phyloP scores from a whole-genome alignment of 2,888 invertebrate species.

The Panzeria rudis region DNA sequence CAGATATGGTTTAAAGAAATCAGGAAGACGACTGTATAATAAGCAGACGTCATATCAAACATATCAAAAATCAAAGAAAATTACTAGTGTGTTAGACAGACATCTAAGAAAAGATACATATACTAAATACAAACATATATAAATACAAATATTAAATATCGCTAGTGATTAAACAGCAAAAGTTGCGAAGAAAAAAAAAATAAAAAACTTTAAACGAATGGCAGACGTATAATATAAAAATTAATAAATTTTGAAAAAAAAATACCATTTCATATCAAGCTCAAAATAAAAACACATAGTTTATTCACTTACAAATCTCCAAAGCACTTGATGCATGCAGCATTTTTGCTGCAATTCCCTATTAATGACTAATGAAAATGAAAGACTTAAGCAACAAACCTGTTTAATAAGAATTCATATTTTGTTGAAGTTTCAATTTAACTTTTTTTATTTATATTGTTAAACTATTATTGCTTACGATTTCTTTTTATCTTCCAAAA shows the following conservation, averaged over 20 bases:
- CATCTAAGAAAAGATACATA: no score
- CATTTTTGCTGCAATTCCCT: background rate
- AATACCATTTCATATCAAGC: no score
- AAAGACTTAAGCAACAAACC: conserved; percentile 65
- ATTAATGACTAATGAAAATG: background rate
- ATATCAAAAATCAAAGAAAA: conserved; percentile 52
- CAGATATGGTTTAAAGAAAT: conserved; percentile 47
- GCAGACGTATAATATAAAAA: background rate
- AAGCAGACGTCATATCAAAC: conserved; percentile 45
- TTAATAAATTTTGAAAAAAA: background rate
- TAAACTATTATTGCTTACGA: conserved; percentile 1
- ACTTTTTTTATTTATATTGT: background rate
- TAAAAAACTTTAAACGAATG: background rate
- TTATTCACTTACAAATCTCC: background rate
- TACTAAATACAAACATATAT: background rate
- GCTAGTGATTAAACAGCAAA: background rate
- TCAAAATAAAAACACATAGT: background rate
- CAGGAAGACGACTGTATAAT: conserved; percentile 55
- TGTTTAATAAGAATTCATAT: conserved; percentile 44
- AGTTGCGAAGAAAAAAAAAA: background rate
- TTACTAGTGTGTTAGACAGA: conserved; percentile 5
- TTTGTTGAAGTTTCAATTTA: background rate
- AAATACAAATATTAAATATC: conserved; percentile 28
- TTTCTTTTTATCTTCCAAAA: conserved; percentile 4
- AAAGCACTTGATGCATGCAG: background rate